Conservation (phyloP, 35 echinoderm and acorn worm species). For the Heliocidaris tuberculata region DNA sequence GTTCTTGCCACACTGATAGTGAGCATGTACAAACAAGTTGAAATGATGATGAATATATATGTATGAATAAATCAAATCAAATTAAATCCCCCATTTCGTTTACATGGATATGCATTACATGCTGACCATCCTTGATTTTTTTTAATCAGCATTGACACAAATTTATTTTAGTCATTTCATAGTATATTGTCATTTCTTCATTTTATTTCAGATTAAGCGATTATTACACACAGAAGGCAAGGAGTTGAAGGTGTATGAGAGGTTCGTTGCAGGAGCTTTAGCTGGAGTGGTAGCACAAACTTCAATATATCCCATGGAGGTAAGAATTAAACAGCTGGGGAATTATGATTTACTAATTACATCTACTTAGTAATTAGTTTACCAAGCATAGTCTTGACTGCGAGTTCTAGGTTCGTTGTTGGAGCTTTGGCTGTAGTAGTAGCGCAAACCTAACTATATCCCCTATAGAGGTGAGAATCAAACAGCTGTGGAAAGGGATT, state of each 20-base stretch:
- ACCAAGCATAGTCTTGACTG: background rate
- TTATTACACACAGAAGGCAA: slow-evolving; percentile 76
- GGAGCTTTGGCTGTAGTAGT: slow-evolving; percentile 70
- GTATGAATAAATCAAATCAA: too few species aligned
- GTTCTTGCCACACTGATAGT: too few species aligned
- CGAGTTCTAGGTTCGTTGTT: slow-evolving; percentile 58
- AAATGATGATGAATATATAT: too few species aligned
- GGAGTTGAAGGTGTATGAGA: slow-evolving; percentile 79
- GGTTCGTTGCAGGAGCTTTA: slow-evolving; percentile 80
- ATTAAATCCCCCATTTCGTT: too few species aligned
- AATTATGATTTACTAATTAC: background rate
- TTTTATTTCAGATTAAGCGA: slow-evolving; percentile 72
- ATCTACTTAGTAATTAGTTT: background rate
- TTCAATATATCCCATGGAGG: slow-evolving; percentile 98
- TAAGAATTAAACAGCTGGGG: slow-evolving; percentile 9
- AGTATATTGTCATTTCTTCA: background rate
- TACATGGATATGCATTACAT: too few species aligned
- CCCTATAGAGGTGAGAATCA: slow-evolving; percentile 86
- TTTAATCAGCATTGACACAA: background rate
- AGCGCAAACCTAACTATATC: slow-evolving; percentile 80
- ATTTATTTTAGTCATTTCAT: background rate
- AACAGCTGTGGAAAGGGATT: too few species aligned
- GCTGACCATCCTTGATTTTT: too few species aligned
- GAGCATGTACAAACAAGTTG: too few species aligned
- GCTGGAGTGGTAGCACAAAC: slow-evolving; percentile 82